Evolutionary conservation across 2,113 vertebrate genomes (phyloP), one percentile per base, ranked within the genome.

Genomic region (Ictalurus furcatus): DNA sequence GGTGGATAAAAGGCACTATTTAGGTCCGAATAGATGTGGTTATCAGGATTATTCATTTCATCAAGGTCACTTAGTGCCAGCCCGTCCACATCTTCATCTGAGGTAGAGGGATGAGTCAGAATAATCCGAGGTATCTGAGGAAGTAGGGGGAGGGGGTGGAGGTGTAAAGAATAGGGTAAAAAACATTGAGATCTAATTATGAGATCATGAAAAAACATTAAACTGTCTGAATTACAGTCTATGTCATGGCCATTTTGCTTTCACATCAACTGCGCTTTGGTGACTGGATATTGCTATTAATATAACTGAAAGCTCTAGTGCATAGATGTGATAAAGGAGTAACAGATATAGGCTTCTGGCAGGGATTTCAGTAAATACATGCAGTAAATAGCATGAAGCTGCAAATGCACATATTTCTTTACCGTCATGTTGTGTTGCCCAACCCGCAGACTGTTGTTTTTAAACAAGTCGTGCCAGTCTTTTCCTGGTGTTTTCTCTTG

Each of bases 21-120:
- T 21, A 94, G 92, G 79, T 95, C 94, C 16, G 93, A 92, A 84
- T 89, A 91, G 25, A 65, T 14, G 23, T 37, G 91, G n/a, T 80
- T 80, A 44, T 92, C 94, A 63, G 76, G 0, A 7, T 90, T 86
- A 59, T 92, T 92, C 4, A 82, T 86, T 6, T 95, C 94, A 54
- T 94, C 94, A 8, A 87, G 92, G 44, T 93, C 93, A 11, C 93
- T 95, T 76, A 94, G 95, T 59, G 94, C 94, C 90, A 95, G 86
- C 83, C 95, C 94, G 88, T 97, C 95, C 0, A 92, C 92, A 21
- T 97, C 96, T 86, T 98, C 96, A 89, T 97, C 96, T 0, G 96
- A 98, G 93, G 96, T 97, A 0, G 95, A 97, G 73, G 97, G 96
- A 90, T 94, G 94, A 1, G 96, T 98, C 90, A 98, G 95, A 92